Evolutionary conservation across 2,888 invertebrate species (phyloP).

Genomic region (Danaus chrysippus): DNA sequence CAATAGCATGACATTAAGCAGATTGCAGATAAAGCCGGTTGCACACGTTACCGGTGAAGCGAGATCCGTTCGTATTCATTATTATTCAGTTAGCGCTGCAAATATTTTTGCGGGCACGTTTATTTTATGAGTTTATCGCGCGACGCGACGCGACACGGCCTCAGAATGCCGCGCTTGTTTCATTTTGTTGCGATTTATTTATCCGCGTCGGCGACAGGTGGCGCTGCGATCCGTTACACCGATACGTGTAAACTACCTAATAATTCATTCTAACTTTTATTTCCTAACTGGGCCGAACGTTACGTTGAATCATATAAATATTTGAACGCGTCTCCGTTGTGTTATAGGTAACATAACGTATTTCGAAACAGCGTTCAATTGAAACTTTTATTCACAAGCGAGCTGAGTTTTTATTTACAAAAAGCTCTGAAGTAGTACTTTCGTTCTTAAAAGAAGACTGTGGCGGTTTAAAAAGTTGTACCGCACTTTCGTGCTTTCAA

Average conservation of each 20-base stretch:
- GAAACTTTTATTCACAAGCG: constrained; percentile 13
- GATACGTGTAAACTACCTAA: constrained; percentile 64
- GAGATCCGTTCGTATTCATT: constrained; percentile 44
- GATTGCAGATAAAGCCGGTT: constrained; percentile 24
- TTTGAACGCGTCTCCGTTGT: constrained; percentile 11
- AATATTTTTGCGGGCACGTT: constrained; percentile 49
- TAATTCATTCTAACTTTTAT: constrained; percentile 63
- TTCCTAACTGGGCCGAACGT: constrained; percentile 32
- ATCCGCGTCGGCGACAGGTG: constrained; percentile 65
- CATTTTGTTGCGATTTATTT: constrained; percentile 55
- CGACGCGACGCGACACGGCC: constrained; percentile 27
- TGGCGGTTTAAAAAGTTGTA: constrained; percentile 22
- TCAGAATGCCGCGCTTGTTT: constrained; percentile 32
- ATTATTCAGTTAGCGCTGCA: constrained; percentile 59
- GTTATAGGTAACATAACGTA: constrained; percentile 1
- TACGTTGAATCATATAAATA: constrained; percentile 22
- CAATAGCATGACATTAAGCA: constrained; percentile 21
- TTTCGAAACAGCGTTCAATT: constrained; percentile 9
- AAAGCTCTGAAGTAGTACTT: constrained; percentile 24
- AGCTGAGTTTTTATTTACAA: constrained; percentile 21
- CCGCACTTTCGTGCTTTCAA: constrained; percentile 19
- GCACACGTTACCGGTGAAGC: constrained; percentile 20
- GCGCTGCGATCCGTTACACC: constrained; percentile 55
- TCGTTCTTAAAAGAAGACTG: constrained; percentile 20
- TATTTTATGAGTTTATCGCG: constrained; percentile 40